These are phyloP conservation scores for Pseudomyrmex gracilis DNA, from an alignment of 1,140 invertebrate genomes.

Conservation along the genomic window DNA sequence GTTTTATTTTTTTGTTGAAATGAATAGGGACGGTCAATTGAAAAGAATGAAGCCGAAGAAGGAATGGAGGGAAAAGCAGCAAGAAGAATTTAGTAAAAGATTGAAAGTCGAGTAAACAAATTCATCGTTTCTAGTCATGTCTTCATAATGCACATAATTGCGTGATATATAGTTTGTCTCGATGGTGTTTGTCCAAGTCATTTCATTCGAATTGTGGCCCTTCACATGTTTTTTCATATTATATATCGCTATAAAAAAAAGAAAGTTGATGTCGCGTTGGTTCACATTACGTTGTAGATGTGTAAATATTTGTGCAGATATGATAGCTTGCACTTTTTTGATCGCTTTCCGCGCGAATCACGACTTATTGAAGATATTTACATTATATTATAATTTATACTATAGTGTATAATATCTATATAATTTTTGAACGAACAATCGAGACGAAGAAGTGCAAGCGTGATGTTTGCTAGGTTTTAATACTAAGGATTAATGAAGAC, in stretches of 20 bases:
- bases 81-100: slow-evolving; percentile 96
- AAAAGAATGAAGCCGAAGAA: slow-evolving; percentile 96
- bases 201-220: slow-evolving; percentile 57
- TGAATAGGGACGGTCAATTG: slow-evolving; percentile 94
- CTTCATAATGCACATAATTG: slow-evolving; percentile 65
- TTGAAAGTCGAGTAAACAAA: slow-evolving; percentile 91
- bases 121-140: slow-evolving; percentile 77
- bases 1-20: slow-evolving; percentile 25
- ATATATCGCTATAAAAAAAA: slow-evolving; percentile 25
- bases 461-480: slow-evolving; percentile 66
- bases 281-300: slow-evolving; percentile 37
- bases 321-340: slow-evolving; percentile 57
- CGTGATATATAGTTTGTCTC: slow-evolving; percentile 70
- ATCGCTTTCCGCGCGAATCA: not conserved
- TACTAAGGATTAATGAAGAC: slow-evolving; percentile 38
- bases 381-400: too few relatives aligned
- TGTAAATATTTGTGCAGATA: slow-evolving; percentile 50
- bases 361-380: not conserved
- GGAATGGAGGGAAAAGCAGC: slow-evolving; percentile 96
- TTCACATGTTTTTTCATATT: slow-evolving; percentile 27
- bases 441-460: slow-evolving; percentile 31
- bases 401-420: not conserved
- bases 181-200: slow-evolving; percentile 24
- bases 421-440: slow-evolving; percentile 22
- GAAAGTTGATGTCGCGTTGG: slow-evolving; percentile 21